Base-by-base conservation (phyloP, 1,140 invertebrate species). In the Atta cephalotes region DNA sequence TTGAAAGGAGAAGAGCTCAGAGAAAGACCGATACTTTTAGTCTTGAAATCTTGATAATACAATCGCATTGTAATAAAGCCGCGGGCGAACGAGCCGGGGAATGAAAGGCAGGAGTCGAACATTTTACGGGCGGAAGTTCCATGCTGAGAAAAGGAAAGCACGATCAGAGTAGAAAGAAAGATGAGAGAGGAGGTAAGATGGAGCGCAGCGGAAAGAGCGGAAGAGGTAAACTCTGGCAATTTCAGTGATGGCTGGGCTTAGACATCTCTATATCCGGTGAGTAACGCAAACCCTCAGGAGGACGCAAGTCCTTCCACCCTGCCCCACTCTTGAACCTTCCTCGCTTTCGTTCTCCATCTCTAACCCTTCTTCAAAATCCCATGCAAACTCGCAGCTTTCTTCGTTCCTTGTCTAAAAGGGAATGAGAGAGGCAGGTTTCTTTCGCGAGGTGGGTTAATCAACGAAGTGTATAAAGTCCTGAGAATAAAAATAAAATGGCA, bases 171-270 rank as follows among this genome's bases (percentile, higher is more conserved):
- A n/a, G 71, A 66, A 35, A 45, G 78, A 85, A 70, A 51, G 31
- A 62, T 35, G 28, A 39, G 49, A 16, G 72, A 31, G 81, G 56
- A 71, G 31, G 31, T 35, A 35, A 60, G 86, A 87, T 76, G 91
- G 85, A 92, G 92, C 90, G 88, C 87, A 88, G 87, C 89, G 91
- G 72, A 87, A 90, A 89, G 81, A 71, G 89, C 53, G 51, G 89
- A 88, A 88, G 91, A 87, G 92, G 93, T 94, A 93, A 94, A 92
- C 92, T 93, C 92, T 90, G 91, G 93, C 93, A 94, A 95, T 95
- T 95, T 93, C 92, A 91, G 93, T 94, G 94, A 95, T 95, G 93
- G 93, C 92, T 93, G 89, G 87, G 91, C 93, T 94, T 93, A 94
- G 92, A 94, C 89, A 92, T 93, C 91, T 94, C 93, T 93, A 94